Base-by-base conservation (phyloP, 2,888 invertebrate genomes). In the Embidobia sp. region DNA sequence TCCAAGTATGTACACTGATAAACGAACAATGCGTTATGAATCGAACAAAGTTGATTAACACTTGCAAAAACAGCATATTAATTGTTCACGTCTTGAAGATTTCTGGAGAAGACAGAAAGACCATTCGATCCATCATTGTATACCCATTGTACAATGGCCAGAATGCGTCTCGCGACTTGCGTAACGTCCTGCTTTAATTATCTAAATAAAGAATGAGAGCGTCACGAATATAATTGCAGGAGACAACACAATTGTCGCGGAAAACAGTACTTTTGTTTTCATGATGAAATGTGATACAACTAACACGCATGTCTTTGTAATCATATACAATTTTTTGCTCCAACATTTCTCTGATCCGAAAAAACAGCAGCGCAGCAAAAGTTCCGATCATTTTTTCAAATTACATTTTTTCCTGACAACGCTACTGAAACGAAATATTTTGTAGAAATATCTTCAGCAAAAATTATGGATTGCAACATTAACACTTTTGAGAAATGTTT, bases 131-230 rank as follows among this genome's bases (percentile, higher is more conserved):
- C 26, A 15, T 61, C 46, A 22, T 44, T 22, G 40, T 42, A 37
- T 37, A 7, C 11, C 4, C 7, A 37, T 13, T 42, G 26, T 11
- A 15, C 18, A 37, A 13, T 13, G 27, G 10, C 18, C 49, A 37
- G 19, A 40, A 27, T 19, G 37, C 42, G 49, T 40, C 19, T 15
- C 16, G 26, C 8, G 16, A 46, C 26, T 72, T 72, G 35, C 63
- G 27, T 53, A 72, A 63, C 22, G 10, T 53, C 44, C 46, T 51
- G 63, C 48, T 72, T 70, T 49, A 61, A 70, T 70, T 61, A 53
- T 46, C 51, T 49, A 51, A 70, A 61, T 70, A 51, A 61, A 49
- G 33, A 51, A 51, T 35, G 33, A 11, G 42, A 49, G 48, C 57
- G 49, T 57, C 49, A 49, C 29, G 35, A 35, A 15, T 48, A 10